A percentile compares a stretch with the other conserved stretches of the same genome.
phyloP scores from a whole-genome alignment of 1,140 invertebrate genomes.

The Heliconius hermathena region DNA sequence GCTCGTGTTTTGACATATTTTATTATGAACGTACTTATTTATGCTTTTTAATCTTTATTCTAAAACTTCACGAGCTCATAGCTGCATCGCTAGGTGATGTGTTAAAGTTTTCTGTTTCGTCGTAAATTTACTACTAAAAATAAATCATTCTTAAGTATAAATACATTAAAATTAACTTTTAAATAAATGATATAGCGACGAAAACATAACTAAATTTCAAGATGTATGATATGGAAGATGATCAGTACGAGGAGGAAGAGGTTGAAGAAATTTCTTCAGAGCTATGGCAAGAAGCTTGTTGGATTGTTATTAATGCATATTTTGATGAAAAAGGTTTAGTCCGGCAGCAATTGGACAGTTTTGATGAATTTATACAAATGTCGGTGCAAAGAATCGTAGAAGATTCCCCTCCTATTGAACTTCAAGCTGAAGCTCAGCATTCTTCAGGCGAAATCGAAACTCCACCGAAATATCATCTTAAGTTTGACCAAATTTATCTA shows the following conservation, averaged over 20 bases:
- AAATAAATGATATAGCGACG: background rate
- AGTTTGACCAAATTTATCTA: conserved; percentile 99
- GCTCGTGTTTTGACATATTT: background rate
- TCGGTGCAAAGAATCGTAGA: conserved; percentile 99
- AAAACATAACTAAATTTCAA: conserved; percentile 17
- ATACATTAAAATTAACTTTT: background rate
- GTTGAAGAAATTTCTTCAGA: conserved; percentile 96
- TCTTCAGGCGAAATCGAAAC: conserved; percentile 95
- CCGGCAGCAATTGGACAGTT: conserved; percentile 98
- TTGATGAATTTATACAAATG: conserved; percentile 99
- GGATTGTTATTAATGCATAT: conserved; percentile 99
- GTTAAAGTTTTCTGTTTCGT: background rate
- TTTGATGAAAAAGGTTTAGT: conserved; percentile 99
- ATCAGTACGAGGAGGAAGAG: conserved; percentile 89
- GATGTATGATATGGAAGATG: conserved; percentile 82
- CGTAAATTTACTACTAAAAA: background rate
- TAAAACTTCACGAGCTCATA: background rate
- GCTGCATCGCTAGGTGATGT: background rate
- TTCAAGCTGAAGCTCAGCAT: conserved; percentile 99
- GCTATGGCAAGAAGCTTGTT: conserved; percentile 99
- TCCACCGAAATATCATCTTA: conserved; percentile 94
- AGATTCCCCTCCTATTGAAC: conserved; percentile 98
- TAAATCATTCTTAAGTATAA: background rate
- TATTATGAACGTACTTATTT: background rate
- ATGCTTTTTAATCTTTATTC: conserved; percentile 1